Percentiles rank a stretch among this genome's conserved stretches.
Evolutionary conservation across 2,113 vertebrate genomes (phyloP).

Genomic region (Fulica atra): DNA sequence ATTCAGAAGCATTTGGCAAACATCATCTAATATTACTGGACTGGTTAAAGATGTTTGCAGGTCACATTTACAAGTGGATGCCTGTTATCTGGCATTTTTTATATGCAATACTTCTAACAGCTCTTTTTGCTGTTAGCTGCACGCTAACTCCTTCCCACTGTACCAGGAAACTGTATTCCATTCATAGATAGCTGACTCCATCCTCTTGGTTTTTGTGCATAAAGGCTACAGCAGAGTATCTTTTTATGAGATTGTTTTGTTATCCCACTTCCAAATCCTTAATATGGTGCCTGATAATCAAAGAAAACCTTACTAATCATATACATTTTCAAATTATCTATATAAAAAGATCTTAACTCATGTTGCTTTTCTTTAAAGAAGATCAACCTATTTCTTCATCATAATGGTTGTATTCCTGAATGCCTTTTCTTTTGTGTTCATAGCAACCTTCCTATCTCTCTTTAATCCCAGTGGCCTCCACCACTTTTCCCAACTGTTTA

Average conservation of each 20-base stretch:
- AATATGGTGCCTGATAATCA: neutral
- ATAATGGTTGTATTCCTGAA: neutral
- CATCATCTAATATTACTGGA: neutral
- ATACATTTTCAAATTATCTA: neutral
- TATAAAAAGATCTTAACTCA: neutral
- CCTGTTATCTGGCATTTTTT: neutral
- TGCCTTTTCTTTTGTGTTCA: neutral
- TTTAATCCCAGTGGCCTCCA: neutral
- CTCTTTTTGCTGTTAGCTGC: neutral
- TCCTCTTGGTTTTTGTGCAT: neutral
- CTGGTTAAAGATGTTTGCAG: slow-evolving; percentile 6
- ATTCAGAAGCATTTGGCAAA: slow-evolving; percentile 10
- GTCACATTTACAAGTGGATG: neutral
- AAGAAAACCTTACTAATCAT: neutral
- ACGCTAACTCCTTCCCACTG: neutral
- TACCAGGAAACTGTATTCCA: neutral
- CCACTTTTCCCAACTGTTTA: neutral
- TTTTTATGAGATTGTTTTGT: neutral
- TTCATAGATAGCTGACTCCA: neutral
- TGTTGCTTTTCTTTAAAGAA: neutral
- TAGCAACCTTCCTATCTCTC: neutral
- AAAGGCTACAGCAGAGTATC: neutral
- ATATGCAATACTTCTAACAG: neutral
- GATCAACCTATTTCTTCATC: neutral
- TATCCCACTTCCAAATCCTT: neutral